Evolutionary conservation across 2,113 vertebrate species (phyloP).

Genomic region (Psilopsiagon aymara): DNA sequence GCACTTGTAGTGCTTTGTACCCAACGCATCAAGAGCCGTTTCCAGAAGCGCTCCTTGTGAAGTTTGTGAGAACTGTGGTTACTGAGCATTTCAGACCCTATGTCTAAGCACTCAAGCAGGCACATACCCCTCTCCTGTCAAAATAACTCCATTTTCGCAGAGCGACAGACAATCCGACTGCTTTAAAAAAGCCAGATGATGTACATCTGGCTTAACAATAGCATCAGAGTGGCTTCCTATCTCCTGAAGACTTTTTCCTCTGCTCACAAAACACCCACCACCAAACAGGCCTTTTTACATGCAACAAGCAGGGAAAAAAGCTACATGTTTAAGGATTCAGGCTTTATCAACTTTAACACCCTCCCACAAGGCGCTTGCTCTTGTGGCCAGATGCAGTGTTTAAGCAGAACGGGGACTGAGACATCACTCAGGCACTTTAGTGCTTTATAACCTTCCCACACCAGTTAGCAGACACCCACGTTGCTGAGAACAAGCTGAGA

Average conservation of each 20-base stretch:
- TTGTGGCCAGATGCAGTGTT: accelerated
- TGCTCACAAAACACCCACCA: not conserved
- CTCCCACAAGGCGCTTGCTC: accelerated
- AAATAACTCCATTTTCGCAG: not conserved
- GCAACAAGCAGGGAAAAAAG: not conserved
- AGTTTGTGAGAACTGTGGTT: not conserved
- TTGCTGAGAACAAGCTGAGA: constrained; percentile 21
- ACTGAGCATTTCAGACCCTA: constrained; percentile 31
- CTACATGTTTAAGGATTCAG: not conserved
- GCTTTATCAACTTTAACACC: not conserved
- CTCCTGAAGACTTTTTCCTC: not conserved
- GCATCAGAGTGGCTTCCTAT: not conserved
- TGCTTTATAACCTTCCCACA: constrained; percentile 43
- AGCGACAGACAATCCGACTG: not conserved
- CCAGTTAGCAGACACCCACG: not conserved
- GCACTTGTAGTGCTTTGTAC: constrained; percentile 52
- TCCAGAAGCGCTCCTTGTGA: constrained; percentile 53
- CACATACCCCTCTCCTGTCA: not conserved
- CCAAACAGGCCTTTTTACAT: not conserved
- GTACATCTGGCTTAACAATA: not conserved
- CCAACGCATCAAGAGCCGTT: constrained; percentile 21
- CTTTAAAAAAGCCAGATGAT: not conserved
- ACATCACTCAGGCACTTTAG: not conserved
- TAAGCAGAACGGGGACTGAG: not conserved
- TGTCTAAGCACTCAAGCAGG: not conserved